Evolutionary conservation across 23 tunicate genomes (phyloP), one percentile per base, ranked within the genome.

Genomic region (Trididemnum nubilum): DNA sequence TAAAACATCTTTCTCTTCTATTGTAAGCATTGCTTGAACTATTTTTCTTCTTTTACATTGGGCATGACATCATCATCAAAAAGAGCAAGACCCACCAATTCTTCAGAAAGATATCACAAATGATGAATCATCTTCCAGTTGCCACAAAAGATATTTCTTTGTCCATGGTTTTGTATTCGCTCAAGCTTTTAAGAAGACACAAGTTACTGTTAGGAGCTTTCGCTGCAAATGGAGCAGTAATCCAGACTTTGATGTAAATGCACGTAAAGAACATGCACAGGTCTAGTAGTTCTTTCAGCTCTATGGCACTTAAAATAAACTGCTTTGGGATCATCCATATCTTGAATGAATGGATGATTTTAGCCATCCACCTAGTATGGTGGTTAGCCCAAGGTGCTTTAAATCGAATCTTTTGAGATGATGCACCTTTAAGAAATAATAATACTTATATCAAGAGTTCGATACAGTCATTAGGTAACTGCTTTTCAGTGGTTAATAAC

Each of bases 181-280:
- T 5, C 74, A 67, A 67, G 22, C 25, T 32, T 67, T 67, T 67
- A 3, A 67, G 74, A 32, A 67, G 22, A 21, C 33, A 3, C 74
- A 67, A 33, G 38, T 33, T 38, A 67, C 33, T 67, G 74, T 12
- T 67, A 9, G 38, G 74, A 67, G 74, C 74, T 24, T 67, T 67
- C 38, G 22, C 38, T 12, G 74, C 74, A 67, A 67, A 3, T 21
- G 26, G 22, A 38, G 74, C 74, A 4, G 38, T 67, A 12, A 9
- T 24, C 74, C 74, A 67, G 74, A n/a, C 38, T 67, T 67, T 67
- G 7, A 67, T 33, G 74, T 67, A 67, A 12, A 67, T 33, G 38
- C 74, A 33, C 38, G 38, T 30, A 67, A 67, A 67, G 74, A 67
- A 67, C 38, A 67, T 67, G 74, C 74, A 67, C 26, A 67, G 74